A percentile compares a stretch with the other conserved stretches of the same genome.
phyloP scores from a whole-genome alignment of 1,140 invertebrate genomes.

The Doryteuthis pealeii region DNA sequence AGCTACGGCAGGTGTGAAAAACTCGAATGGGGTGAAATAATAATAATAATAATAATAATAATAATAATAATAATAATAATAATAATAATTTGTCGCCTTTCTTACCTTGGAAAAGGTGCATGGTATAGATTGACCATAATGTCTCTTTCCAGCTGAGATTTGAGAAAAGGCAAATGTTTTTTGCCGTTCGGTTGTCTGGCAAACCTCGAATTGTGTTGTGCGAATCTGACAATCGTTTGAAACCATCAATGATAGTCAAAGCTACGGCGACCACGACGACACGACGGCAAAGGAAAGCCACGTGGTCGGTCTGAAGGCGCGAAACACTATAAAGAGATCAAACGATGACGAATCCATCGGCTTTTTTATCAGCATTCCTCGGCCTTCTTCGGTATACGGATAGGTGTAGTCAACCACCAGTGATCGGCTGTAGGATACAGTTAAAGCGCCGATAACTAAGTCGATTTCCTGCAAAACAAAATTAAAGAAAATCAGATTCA shows the following conservation, averaged over 20 bases:
- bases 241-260: neutral
- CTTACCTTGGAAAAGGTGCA: neutral
- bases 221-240: neutral
- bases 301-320: slow-evolving; percentile 26
- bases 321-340: slow-evolving; percentile 40
- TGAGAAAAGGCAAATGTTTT: neutral
- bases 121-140: neutral
- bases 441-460: slow-evolving; percentile 39
- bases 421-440: slow-evolving; percentile 37
- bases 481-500: slow-evolving; percentile 9
- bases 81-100: neutral
- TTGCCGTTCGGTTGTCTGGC: neutral
- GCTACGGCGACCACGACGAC: neutral
- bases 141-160: neutral
- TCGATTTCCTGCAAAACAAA: slow-evolving; percentile 41
- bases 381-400: slow-evolving; percentile 41
- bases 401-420: slow-evolving; percentile 43
- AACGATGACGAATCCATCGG: slow-evolving; percentile 22
- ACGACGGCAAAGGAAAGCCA: slow-evolving; percentile 19
- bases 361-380: slow-evolving; percentile 38
- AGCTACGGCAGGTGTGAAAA: too few species aligned
- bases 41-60: too few species aligned
- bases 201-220: neutral
- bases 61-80: too few species aligned
- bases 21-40: too few species aligned